phyloP scores from a whole-genome alignment of 2,113 vertebrate genomes.

The Equus przewalskii region DNA sequence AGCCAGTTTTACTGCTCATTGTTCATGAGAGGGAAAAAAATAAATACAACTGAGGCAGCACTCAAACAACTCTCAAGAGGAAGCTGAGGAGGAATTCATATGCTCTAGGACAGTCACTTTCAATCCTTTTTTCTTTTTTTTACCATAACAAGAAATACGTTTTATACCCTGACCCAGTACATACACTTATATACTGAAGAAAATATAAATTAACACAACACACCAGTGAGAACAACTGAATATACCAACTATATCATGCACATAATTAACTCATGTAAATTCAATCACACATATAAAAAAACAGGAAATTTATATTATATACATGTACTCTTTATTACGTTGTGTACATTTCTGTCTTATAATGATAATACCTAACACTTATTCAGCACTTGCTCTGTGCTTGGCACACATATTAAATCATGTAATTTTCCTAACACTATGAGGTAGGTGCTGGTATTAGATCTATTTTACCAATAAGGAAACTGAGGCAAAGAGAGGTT shows the following conservation, averaged over 20 bases:
- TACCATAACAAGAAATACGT: not conserved
- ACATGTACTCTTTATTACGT: not conserved
- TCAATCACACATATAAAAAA: not conserved
- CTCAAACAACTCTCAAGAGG: not conserved
- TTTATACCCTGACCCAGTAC: not conserved
- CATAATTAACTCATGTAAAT: not conserved
- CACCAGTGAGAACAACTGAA: not conserved
- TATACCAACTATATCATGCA: not conserved
- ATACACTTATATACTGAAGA: not conserved
- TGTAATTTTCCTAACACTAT: not conserved
- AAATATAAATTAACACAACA: not conserved
- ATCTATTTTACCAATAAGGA: not conserved
- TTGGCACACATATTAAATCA: not conserved
- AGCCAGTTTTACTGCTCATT: slow-evolving; percentile 55
- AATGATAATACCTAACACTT: not conserved
- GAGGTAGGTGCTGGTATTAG: not conserved
- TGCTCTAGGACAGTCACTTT: not conserved
- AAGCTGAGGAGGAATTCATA: not conserved
- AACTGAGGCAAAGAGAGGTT: not conserved
- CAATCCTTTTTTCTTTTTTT: not conserved
- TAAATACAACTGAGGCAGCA: not conserved
- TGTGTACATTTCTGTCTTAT: not conserved
- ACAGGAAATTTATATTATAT: not conserved
- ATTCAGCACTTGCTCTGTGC: not conserved
- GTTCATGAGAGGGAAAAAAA: not conserved